A percentile compares a stretch with the other conserved stretches of the same genome.
phyloP scores from a whole-genome alignment of 2,797 vertebrate species.

The Tinamus major region DNA sequence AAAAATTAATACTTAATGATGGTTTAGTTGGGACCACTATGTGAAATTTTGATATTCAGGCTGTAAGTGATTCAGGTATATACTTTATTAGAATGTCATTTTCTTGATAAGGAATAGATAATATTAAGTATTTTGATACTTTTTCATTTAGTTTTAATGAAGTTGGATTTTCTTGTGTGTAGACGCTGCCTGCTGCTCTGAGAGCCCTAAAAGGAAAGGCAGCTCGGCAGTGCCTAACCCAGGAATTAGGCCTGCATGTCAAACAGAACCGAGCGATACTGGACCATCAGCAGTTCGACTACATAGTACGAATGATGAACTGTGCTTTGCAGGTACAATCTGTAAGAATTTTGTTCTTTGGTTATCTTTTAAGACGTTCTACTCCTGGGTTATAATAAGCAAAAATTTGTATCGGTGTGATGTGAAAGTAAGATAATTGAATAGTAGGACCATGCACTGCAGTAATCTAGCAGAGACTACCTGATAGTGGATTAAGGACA shows the following conservation, averaged over 20 bases:
- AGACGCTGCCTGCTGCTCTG: constrained; percentile 94
- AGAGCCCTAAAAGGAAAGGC: constrained; percentile 95
- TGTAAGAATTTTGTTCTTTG: not conserved
- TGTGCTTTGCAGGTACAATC: constrained; percentile 92
- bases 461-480: not conserved
- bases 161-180: constrained; percentile 39
- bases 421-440: not conserved
- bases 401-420: not conserved
- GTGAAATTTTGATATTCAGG: not conserved
- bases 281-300: constrained; percentile 98
- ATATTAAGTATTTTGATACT: not conserved
- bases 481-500: not conserved
- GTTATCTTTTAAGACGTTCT: not conserved
- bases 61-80: not conserved
- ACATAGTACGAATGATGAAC: constrained; percentile 96
- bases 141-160: not conserved
- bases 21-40: not conserved
- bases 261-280: constrained; percentile 95
- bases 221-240: constrained; percentile 94
- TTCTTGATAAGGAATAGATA: not conserved
- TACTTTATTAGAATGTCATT: not conserved
- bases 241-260: constrained; percentile 92
- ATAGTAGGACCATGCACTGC: fast-evolving
- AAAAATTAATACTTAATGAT: not conserved
- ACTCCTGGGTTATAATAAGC: not conserved